A percentile compares a stretch with the other conserved stretches of the same genome.
Conservation (phyloP, 1,140 invertebrate species). For the Chrysomallon squamiferum region DNA sequence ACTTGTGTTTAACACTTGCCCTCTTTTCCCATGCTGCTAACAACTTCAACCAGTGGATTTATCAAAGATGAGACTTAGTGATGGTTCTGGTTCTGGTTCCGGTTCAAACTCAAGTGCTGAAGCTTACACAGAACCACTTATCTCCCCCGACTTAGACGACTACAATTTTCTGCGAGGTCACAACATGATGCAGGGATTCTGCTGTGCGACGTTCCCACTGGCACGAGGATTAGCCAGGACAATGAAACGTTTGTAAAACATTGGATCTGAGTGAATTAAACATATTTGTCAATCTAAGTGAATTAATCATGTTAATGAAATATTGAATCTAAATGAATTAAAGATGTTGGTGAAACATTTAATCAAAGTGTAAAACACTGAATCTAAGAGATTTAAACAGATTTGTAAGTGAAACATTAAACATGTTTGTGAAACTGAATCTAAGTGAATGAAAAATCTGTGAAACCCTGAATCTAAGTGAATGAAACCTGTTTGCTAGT, state of each 20-base stretch:
- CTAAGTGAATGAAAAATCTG: no score
- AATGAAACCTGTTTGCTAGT: no score
- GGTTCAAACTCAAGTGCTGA: slow-evolving; percentile 31
- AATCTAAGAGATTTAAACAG: no score
- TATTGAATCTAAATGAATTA: no score
- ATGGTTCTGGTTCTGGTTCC: slow-evolving; percentile 38
- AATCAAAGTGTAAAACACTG: no score
- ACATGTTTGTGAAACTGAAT: no score
- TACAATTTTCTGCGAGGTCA: slow-evolving; percentile 41
- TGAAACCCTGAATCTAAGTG: no score
- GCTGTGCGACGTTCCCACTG: slow-evolving; percentile 57
- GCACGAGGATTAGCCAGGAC: slow-evolving; percentile 53
- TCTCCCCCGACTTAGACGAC: slow-evolving; percentile 56
- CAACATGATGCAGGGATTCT: slow-evolving; percentile 52
- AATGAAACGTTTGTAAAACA: slow-evolving; percentile 52
- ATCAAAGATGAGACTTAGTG: slow-evolving; percentile 54
- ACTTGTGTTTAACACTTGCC: not conserved
- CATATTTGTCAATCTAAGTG: no score
- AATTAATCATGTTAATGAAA: no score
- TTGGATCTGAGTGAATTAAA: no score
- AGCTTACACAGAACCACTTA: slow-evolving; percentile 36
- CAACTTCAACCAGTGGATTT: slow-evolving; percentile 47
- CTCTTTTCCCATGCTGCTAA: slow-evolving; percentile 13
- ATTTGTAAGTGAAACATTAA: no score
- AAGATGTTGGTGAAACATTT: no score